Evolutionary conservation across 35 echinoderm and acorn worm species (phyloP).

Genomic region (Amphiura filiformis): DNA sequence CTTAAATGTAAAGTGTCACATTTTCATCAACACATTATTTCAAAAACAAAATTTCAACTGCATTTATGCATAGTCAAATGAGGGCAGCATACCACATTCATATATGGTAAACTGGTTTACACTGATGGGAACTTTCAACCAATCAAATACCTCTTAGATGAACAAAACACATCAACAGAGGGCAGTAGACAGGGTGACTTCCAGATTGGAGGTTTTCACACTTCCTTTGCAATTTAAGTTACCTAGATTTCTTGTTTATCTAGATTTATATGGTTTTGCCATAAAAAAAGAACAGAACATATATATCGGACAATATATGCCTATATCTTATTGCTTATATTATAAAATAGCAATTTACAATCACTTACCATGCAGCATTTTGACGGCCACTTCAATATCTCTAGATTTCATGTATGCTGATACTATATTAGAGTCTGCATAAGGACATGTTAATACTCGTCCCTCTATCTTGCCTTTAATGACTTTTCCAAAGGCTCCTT

Average conservation of each 20-base stretch:
- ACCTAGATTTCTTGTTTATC: too few relatives aligned
- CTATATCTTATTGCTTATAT: too few relatives aligned
- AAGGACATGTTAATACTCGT: slow-evolving; percentile 44
- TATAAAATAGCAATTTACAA: not conserved
- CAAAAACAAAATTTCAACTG: too few relatives aligned
- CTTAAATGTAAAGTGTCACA: too few relatives aligned
- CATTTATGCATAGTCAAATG: too few relatives aligned
- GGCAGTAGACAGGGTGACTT: not conserved
- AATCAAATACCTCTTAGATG: not conserved
- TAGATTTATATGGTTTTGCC: too few relatives aligned
- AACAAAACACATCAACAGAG: not conserved
- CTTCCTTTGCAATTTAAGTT: too few relatives aligned
- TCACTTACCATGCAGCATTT: slow-evolving; percentile 86
- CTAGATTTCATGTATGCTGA: slow-evolving; percentile 57
- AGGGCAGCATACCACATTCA: not conserved
- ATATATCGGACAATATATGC: too few relatives aligned
- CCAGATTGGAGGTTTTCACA: not conserved
- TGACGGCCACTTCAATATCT: slow-evolving; percentile 71
- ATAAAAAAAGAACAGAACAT: too few relatives aligned
- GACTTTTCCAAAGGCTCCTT: slow-evolving; percentile 94
- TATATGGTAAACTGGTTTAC: not conserved
- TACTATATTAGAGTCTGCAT: slow-evolving; percentile 42
- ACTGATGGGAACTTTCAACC: not conserved
- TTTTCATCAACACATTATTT: too few relatives aligned
- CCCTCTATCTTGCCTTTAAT: slow-evolving; percentile 72